phyloP scores from a whole-genome alignment of 2,113 vertebrate species.

The Phrynosoma blainvillii region DNA sequence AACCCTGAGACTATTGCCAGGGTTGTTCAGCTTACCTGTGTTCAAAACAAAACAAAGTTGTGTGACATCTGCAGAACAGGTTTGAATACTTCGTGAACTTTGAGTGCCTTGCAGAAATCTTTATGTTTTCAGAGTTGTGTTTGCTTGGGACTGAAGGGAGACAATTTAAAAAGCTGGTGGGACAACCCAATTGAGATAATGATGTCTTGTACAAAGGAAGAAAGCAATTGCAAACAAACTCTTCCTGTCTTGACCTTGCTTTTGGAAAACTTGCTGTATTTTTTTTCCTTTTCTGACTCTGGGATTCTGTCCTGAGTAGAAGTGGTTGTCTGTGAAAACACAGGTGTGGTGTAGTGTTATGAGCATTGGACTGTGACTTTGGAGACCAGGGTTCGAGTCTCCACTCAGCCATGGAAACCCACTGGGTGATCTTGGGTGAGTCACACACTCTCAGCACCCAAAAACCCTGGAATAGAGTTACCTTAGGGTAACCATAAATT shows the following conservation, averaged over 20 bases:
- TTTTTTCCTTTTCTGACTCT: not conserved
- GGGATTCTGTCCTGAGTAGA: not conserved
- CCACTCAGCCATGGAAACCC: too few relatives aligned
- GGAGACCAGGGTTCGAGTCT: too few relatives aligned
- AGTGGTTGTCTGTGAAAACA: not conserved
- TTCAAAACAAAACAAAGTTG: not conserved
- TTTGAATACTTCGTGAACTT: not conserved
- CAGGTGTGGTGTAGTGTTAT: too few relatives aligned
- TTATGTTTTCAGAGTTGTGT: not conserved
- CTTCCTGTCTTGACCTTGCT: not conserved
- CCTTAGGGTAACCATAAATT: too few relatives aligned
- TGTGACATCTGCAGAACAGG: not conserved
- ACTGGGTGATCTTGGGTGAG: too few relatives aligned
- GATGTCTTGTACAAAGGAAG: not conserved
- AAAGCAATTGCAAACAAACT: not conserved
- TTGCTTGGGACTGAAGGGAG: not conserved
- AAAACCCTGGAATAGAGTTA: too few relatives aligned
- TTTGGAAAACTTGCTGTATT: not conserved
- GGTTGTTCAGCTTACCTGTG: not conserved
- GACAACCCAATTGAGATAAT: not conserved
- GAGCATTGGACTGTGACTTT: too few relatives aligned
- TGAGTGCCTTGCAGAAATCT: not conserved
- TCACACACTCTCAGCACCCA: too few relatives aligned
- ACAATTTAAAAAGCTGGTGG: conserved; percentile 30
- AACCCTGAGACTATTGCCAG: not conserved